phyloP scores from a whole-genome alignment of 2,113 vertebrate species.

The Cranoglanis bouderius region DNA sequence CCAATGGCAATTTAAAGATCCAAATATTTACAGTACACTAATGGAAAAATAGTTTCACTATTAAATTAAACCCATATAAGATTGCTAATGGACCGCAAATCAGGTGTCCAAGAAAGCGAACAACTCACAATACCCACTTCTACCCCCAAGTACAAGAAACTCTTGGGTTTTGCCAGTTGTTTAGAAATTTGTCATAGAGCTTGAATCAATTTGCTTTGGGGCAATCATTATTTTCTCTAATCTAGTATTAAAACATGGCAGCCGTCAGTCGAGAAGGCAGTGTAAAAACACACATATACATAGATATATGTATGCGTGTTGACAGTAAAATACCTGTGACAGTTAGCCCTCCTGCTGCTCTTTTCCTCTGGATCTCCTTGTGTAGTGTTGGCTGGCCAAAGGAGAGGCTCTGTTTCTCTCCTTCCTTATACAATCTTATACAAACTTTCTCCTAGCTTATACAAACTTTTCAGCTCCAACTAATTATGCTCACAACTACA shows the following conservation, averaged over 20 bases:
- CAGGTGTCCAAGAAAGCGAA: slow-evolving; percentile 1
- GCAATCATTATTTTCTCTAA: slow-evolving; percentile 22
- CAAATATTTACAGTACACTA: neutral
- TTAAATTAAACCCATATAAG: slow-evolving; percentile 1
- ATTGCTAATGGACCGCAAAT: neutral
- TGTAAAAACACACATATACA: slow-evolving; percentile 82
- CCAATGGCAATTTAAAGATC: neutral
- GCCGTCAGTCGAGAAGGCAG: slow-evolving; percentile 77
- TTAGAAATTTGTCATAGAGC: slow-evolving; percentile 23
- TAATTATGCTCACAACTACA: slow-evolving; percentile 18
- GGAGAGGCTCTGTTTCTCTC: slow-evolving; percentile 68
- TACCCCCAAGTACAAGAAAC: neutral
- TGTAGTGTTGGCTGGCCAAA: slow-evolving; percentile 75
- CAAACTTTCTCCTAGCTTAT: slow-evolving; percentile 7
- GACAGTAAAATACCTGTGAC: slow-evolving; percentile 81
- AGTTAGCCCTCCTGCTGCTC: slow-evolving; percentile 81
- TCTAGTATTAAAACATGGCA: slow-evolving; percentile 36
- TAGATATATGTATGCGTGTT: slow-evolving; percentile 83
- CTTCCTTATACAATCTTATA: slow-evolving; percentile 55
- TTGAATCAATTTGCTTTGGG: slow-evolving; percentile 16
- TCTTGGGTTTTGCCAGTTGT: slow-evolving; percentile 5
- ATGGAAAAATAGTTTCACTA: neutral
- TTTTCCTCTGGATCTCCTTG: slow-evolving; percentile 80
- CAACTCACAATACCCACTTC: slow-evolving; percentile 21
- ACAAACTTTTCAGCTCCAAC: slow-evolving; percentile 53